These are phyloP conservation scores for Pogonocherus hispidulus DNA, from an alignment of 2,888 invertebrate genomes.

Conservation along the genomic window DNA sequence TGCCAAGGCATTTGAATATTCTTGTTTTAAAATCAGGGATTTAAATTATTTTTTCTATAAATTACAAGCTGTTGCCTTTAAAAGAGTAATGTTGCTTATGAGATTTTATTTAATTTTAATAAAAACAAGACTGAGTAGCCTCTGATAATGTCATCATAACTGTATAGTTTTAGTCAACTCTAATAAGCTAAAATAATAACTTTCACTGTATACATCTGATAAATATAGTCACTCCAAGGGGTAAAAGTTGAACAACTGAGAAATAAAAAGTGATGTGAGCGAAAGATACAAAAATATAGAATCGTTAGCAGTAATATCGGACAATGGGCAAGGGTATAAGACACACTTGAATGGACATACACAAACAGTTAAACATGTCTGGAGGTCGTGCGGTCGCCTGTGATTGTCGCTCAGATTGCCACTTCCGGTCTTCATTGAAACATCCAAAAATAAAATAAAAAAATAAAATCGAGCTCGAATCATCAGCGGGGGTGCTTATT, in stretches of 20 bases:
- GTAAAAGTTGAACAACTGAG: conserved; percentile 17
- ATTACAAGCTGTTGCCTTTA: too few relatives aligned
- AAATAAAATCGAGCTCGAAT: conserved; percentile 58
- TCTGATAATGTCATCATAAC: too few relatives aligned
- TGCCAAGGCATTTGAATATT: too few relatives aligned
- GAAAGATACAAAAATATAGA: conserved; percentile 29
- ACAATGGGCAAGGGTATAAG: conserved; percentile 53
- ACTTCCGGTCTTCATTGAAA: conserved; percentile 61
- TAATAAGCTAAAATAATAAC: too few relatives aligned
- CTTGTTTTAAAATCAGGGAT: too few relatives aligned
- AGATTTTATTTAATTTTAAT: too few relatives aligned
- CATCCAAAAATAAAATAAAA: conserved; percentile 54
- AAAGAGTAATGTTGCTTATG: too few relatives aligned
- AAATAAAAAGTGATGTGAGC: conserved; percentile 19
- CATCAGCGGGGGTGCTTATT: conserved; percentile 65
- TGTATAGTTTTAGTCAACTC: too few relatives aligned
- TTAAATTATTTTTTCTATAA: too few relatives aligned
- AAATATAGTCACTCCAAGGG: not conserved
- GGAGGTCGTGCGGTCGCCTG: conserved; percentile 61
- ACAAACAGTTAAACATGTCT: conserved; percentile 55
- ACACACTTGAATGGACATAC: conserved; percentile 61
- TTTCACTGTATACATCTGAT: too few relatives aligned
- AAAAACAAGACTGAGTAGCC: too few relatives aligned
- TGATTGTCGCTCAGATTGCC: conserved; percentile 67
- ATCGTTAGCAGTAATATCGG: conserved; percentile 42